Base-by-base conservation (phyloP, 53 echinoderm and acorn worm genomes). In the Apostichopus leukothele region DNA sequence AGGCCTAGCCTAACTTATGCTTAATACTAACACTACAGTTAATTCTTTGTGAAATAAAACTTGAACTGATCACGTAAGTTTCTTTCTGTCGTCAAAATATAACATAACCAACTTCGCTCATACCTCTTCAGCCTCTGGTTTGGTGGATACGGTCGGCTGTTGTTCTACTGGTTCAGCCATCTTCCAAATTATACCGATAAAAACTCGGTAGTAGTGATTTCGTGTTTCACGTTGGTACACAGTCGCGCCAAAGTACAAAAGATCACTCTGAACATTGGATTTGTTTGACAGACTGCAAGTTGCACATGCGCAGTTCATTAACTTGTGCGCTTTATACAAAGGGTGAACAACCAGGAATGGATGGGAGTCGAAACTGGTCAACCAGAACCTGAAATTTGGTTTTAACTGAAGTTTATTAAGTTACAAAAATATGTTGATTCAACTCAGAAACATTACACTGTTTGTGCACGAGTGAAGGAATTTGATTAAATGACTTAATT, bases 201-300 rank as follows among this genome's bases (percentile, higher is more conserved):
- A 19, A 19, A 71, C 13, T 39, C 71, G 20, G 20, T 16, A n/a
- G 4, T 18, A 63, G 63, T 11, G 11, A 13, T 19, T 5, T 71
- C n/a, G 18, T 13, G 16, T 1, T 71, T n/a, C n/a, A 18, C 20
- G 13, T 19, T 6, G 6, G 20, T 5, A n/a, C 18, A 71, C 71
- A 19, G 71, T 71, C 71, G 71, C 71, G 71, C 71, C 71, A 71
- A 71, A 71, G 71, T 71, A 71, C 71, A 71, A 71, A 71, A 71
- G 71, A 71, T 18, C 1, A 71, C 7, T 9, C 57, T 10, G 7
- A 57, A 9, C 57, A 57, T 57, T 57, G 39, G 39, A 39, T 39
- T 39, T 39, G 39, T 57, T 10, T 7, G 8, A 10, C 10, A 57
- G 57, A 57, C 7, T 9, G 10, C 57, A 57, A 57, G 57, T 57